phyloP scores from a whole-genome alignment of 2,888 invertebrate species.

The Drosophila mayaguana region DNA sequence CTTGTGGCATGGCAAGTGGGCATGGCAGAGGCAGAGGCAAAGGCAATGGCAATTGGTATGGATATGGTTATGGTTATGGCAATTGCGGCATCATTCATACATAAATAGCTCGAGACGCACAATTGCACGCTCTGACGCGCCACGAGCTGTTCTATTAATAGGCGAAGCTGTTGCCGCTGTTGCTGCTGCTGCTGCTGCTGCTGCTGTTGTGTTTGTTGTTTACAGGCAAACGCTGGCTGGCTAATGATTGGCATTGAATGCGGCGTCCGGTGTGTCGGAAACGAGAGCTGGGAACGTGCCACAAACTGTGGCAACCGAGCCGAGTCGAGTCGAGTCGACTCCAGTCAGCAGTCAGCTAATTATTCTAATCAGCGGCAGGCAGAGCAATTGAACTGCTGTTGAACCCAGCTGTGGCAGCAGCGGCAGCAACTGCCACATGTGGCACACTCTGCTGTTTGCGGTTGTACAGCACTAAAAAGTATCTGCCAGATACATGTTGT shows the following conservation, averaged over 20 bases:
- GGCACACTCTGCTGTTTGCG: slow-evolving; percentile 26
- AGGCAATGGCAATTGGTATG: background rate
- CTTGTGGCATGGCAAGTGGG: slow-evolving; percentile 9
- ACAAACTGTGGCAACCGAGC: slow-evolving; percentile 53
- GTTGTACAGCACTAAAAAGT: slow-evolving; percentile 16
- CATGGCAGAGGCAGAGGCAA: background rate
- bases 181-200: background rate
- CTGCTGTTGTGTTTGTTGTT: slow-evolving; percentile 42
- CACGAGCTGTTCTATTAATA: slow-evolving; percentile 62
- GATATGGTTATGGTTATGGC: background rate
- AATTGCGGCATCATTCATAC: slow-evolving; percentile 53
- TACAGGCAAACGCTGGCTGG: slow-evolving; percentile 58
- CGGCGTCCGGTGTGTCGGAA: slow-evolving; percentile 22
- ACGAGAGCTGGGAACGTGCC: slow-evolving; percentile 63
- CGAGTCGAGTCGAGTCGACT: slow-evolving; percentile 6
- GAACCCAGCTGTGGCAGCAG: slow-evolving; percentile 57
- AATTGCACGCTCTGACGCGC: slow-evolving; percentile 49
- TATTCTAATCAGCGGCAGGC: slow-evolving; percentile 61
- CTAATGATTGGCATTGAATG: slow-evolving; percentile 74
- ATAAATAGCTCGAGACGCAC: slow-evolving; percentile 47
- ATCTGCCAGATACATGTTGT: slow-evolving; percentile 37
- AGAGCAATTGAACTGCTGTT: slow-evolving; percentile 74
- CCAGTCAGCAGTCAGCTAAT: slow-evolving; percentile 50
- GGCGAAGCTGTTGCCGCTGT: slow-evolving; percentile 16
- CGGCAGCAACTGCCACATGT: slow-evolving; percentile 48